Base-by-base conservation (phyloP, 2,797 vertebrate species). In the Margarornis squamiger region DNA sequence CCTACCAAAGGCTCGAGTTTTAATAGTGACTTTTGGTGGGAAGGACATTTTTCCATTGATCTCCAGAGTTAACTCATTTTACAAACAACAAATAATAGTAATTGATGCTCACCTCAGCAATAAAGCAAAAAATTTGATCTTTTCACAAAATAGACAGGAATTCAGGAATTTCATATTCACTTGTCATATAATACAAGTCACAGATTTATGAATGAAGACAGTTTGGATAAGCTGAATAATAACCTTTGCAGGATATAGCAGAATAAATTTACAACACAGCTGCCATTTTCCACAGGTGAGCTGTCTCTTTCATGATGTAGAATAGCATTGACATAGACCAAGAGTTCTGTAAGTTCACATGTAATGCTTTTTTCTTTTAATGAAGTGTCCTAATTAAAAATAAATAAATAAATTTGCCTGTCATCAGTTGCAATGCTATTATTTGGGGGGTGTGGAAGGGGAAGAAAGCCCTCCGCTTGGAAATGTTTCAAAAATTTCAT, bases 401-500 rank as follows among this genome's bases (percentile, higher is more conserved):
- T 4, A 55, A 24, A 61, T 4, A 45, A 24, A 36, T 16, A 36
- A 22, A 4, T 32, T 86, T 63, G 1, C 17, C 15, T 72, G 18
- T 32, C 13, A 81, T 22, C 20, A 32, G 22, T 34, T 67, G 10
- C 12, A 87, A 29, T 14, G 3, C 3, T 51, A 14, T 62, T 51
- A 32, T 8, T 46, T 39, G 15, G 30, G 45, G 3, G 4, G 0
- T 34, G 8, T 22, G 30, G 39, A 78, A 30, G 11, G 12, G 13
- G 19, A 72, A 59, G 30, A 41, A 46, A 49, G 0, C 1, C 12
- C 20, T 54, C 4, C 3, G 29, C 27, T 66, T 1, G 0, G 1
- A 70, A 16, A 12, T 22, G 13, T 26, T 72, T 59, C 43, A 73
- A 54, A 70, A 22, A 5, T 5, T 16, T 57, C 52, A 21, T 6